Evolutionary conservation across 2,797 vertebrate genomes (phyloP).

Genomic region (Peromyscus nudipes): DNA sequence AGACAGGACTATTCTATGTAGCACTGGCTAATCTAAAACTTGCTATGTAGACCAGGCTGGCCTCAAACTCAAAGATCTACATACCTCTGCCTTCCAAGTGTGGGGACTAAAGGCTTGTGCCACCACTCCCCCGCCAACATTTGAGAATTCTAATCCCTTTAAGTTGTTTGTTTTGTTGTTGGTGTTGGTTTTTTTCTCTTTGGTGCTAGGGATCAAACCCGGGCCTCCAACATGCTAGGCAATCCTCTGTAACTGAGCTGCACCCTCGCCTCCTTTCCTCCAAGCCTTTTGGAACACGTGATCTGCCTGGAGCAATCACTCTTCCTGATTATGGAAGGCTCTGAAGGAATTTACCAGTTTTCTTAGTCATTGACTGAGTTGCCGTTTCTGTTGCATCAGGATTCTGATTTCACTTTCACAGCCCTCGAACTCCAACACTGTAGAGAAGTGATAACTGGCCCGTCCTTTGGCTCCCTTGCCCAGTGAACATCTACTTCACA

Average conservation of each 20-base stretch:
- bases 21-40: not conserved
- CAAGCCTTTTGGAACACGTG: not conserved
- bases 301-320: conserved; percentile 49
- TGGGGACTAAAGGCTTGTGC: not conserved
- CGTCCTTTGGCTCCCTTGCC: not conserved
- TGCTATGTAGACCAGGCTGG: not conserved
- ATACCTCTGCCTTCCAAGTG: not conserved
- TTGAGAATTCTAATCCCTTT: conserved; percentile 51
- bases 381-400: not conserved
- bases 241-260: not conserved
- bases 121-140: not conserved
- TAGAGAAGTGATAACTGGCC: not conserved
- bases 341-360: conserved; percentile 53
- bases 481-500: not conserved
- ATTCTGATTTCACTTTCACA: conserved; percentile 29
- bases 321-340: conserved; percentile 9
- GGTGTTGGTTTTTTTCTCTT: not conserved
- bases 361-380: conserved; percentile 48
- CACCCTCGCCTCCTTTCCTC: not conserved
- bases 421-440: not conserved
- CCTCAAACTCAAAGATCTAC: not conserved
- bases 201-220: not conserved
- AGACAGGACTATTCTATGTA: not conserved
- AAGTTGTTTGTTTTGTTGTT: not conserved
- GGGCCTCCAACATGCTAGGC: not conserved